Evolutionary conservation across 2,888 invertebrate genomes (phyloP).

Genomic region (Cheilosia soror): DNA sequence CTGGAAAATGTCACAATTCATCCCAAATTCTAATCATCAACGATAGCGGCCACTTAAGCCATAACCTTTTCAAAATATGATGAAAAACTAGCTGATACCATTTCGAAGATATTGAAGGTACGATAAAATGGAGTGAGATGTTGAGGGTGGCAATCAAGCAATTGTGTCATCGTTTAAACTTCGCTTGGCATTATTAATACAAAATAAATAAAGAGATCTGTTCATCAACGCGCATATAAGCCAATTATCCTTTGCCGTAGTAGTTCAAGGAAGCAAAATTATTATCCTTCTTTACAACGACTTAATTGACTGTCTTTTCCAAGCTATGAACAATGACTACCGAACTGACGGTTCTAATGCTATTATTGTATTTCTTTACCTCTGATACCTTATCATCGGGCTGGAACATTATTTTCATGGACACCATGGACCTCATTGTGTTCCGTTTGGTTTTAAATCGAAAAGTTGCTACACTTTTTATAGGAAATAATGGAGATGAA

Average conservation of each 20-base stretch:
- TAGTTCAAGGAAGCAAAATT: neutral
- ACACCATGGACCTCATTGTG: neutral
- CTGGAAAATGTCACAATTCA: no score
- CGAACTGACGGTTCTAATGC: conserved; percentile 48
- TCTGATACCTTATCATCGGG: conserved; percentile 2
- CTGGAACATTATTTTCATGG: neutral
- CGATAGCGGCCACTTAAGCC: no score
- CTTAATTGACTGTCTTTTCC: conserved; percentile 7
- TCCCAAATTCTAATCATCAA: no score
- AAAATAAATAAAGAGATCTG: neutral
- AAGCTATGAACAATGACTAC: conserved; percentile 39
- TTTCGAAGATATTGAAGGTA: no score
- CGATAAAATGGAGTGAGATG: no score
- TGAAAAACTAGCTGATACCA: no score
- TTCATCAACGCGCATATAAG: neutral
- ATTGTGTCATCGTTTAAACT: no score
- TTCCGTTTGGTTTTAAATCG: conserved; percentile 33
- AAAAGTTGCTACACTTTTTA: neutral
- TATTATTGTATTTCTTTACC: conserved; percentile 21
- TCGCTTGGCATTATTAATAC: neutral
- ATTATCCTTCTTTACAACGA: conserved; percentile 12
- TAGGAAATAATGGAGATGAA: conserved; percentile 41
- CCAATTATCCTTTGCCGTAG: neutral
- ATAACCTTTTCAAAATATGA: no score
- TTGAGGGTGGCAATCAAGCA: no score